Percentiles rank a stretch among this genome's conserved stretches.
phyloP scores from a whole-genome alignment of 2,797 vertebrate species.

The Sebastes cheni region DNA sequence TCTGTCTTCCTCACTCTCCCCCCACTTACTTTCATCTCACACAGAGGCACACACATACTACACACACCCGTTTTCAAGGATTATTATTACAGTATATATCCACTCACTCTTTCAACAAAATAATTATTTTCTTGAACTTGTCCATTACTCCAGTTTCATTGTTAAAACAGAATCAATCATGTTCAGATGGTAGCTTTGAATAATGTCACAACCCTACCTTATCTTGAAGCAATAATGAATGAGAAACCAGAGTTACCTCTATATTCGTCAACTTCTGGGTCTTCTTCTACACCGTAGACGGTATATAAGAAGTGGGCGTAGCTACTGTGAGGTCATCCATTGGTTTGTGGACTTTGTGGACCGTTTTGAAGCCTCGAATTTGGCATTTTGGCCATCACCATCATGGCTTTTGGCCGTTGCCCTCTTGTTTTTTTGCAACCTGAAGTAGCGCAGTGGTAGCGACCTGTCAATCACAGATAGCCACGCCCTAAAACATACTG shows the following conservation, averaged over 20 bases:
- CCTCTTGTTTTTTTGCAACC: too few relatives aligned
- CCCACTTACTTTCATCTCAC: constrained; percentile 1
- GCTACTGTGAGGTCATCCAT: too few relatives aligned
- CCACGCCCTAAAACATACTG: too few relatives aligned
- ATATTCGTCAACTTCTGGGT: not conserved
- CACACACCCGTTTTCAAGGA: not conserved
- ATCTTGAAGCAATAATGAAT: not conserved
- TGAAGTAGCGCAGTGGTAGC: too few relatives aligned
- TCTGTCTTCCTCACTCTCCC: not conserved
- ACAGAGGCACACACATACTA: not conserved
- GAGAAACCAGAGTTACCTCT: constrained; percentile 5
- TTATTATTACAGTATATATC: not conserved
- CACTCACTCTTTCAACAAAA: not conserved
- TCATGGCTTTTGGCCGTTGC: too few relatives aligned
- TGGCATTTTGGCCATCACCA: too few relatives aligned
- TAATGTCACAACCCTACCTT: constrained; percentile 10
- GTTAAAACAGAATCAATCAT: constrained; percentile 27
- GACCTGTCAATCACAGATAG: too few relatives aligned
- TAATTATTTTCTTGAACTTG: constrained; percentile 23
- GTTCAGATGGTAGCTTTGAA: not conserved
- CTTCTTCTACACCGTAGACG: not conserved
- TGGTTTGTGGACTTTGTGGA: too few relatives aligned
- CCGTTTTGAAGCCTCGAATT: too few relatives aligned
- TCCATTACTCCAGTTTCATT: not conserved
- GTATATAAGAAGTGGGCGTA: too few relatives aligned